Conservation (phyloP, 92 coral and sea anemone species). For the Bergia puertoricense region DNA sequence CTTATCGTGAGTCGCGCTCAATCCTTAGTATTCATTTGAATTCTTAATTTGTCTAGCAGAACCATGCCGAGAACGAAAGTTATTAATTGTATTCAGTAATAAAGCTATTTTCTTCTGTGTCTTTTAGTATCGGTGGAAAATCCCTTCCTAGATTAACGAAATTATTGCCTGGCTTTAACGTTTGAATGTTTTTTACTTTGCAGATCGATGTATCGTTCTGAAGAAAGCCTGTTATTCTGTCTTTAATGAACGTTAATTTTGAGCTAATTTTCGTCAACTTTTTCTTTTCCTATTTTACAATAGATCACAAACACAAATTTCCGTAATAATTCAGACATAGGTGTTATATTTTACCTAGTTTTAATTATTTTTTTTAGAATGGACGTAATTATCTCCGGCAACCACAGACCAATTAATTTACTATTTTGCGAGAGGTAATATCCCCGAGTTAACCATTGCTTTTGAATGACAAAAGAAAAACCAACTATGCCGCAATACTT, state of each 20-base stretch:
- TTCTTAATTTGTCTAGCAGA: conserved; percentile 13
- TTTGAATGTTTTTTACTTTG: neutral
- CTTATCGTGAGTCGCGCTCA: neutral
- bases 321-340: conserved; percentile 15
- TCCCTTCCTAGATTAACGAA: neutral
- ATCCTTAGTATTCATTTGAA: neutral
- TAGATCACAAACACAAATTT: conserved; percentile 36
- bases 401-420: conserved; percentile 55
- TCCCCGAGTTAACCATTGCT: conserved; percentile 52
- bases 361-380: conserved; percentile 69
- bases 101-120: conserved; percentile 18
- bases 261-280: neutral
- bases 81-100: conserved; percentile 8
- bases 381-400: conserved; percentile 67
- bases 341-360: conserved; percentile 51
- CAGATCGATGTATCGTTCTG: neutral
- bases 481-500: conserved; percentile 19
- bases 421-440: conserved; percentile 55
- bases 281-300: conserved; percentile 9
- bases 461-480: conserved; percentile 52
- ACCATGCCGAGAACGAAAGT: conserved; percentile 10
- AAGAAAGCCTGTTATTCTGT: neutral
- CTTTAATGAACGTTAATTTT: conserved; percentile 2
- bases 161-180: neutral
- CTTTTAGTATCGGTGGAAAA: neutral